Evolutionary conservation across 2,113 vertebrate species (phyloP).

Genomic region (Actenoides hombroni): DNA sequence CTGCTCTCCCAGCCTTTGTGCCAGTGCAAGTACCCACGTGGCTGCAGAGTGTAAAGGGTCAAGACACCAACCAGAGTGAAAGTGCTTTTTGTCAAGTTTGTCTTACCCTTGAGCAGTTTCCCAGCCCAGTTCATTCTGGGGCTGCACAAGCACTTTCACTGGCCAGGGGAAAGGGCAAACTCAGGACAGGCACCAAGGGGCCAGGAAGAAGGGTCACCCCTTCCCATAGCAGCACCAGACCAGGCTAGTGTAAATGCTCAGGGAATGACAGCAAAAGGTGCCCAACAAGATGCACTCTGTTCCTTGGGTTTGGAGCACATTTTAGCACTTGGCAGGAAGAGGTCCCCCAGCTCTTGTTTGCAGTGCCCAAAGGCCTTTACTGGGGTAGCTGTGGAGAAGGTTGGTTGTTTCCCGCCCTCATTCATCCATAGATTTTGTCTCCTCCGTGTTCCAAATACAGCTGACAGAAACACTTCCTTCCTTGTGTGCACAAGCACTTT

Average conservation of each 20-base stretch:
- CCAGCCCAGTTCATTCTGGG: neutral
- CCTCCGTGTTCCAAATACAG: rapidly evolving
- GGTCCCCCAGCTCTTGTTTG: neutral
- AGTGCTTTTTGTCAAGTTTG: neutral
- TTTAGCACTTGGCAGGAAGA: neutral
- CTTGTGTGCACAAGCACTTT: rapidly evolving
- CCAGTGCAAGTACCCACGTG: rapidly evolving
- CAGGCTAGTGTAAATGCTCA: rapidly evolving
- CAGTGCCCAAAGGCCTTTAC: neutral
- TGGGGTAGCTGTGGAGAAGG: neutral
- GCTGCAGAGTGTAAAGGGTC: rapidly evolving
- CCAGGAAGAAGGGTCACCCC: neutral
- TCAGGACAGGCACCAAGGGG: rapidly evolving
- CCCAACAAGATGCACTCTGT: neutral
- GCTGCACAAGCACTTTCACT: neutral
- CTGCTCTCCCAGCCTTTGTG: neutral
- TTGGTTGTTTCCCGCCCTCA: neutral
- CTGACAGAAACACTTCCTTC: rapidly evolving
- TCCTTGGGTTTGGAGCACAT: rapidly evolving
- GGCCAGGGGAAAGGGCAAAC: neutral
- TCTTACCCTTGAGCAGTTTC: neutral
- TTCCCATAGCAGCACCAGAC: rapidly evolving
- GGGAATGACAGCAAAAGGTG: neutral
- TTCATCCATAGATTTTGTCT: neutral
- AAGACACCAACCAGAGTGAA: rapidly evolving